Percentiles rank a stretch among this genome's conserved stretches.
phyloP scores from a whole-genome alignment of 2,888 invertebrate species.

The Malthinus flaveolus region DNA sequence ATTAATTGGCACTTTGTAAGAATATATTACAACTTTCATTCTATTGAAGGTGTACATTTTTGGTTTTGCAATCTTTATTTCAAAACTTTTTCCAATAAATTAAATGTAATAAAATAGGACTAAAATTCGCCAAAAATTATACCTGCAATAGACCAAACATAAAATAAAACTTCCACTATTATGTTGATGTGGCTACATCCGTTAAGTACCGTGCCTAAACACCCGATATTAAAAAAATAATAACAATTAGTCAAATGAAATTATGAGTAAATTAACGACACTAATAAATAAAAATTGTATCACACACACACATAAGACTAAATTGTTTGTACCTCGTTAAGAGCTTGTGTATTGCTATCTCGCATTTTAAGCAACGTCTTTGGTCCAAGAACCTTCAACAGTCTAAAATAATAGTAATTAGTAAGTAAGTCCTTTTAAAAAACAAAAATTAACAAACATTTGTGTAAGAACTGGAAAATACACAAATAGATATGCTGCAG shows the following conservation, averaged over 20 bases:
- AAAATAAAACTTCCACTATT: too few relatives aligned
- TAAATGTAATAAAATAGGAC: too few relatives aligned
- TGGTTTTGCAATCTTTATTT: too few relatives aligned
- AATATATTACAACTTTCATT: too few relatives aligned
- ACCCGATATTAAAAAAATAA: background rate
- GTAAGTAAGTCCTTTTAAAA: slow-evolving; percentile 7
- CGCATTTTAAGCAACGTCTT: slow-evolving; percentile 53
- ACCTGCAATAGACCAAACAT: too few relatives aligned
- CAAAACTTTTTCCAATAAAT: too few relatives aligned
- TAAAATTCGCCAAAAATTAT: too few relatives aligned
- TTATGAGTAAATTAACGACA: too few relatives aligned
- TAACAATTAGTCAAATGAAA: background rate
- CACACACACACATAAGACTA: slow-evolving; percentile 10
- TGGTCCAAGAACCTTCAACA: slow-evolving; percentile 50
- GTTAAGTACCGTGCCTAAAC: too few relatives aligned
- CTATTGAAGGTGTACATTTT: too few relatives aligned
- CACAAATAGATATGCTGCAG: slow-evolving; percentile 61
- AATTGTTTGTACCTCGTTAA: slow-evolving; percentile 45
- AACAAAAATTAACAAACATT: slow-evolving; percentile 44
- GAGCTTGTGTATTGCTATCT: slow-evolving; percentile 46
- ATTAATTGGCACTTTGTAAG: too few relatives aligned
- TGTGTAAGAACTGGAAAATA: slow-evolving; percentile 61
- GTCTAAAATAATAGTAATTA: slow-evolving; percentile 46
- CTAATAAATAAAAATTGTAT: background rate
- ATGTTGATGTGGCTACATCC: too few relatives aligned